Evolutionary conservation across 2,113 vertebrate species (phyloP).

Genomic region (Centropristis striata): DNA sequence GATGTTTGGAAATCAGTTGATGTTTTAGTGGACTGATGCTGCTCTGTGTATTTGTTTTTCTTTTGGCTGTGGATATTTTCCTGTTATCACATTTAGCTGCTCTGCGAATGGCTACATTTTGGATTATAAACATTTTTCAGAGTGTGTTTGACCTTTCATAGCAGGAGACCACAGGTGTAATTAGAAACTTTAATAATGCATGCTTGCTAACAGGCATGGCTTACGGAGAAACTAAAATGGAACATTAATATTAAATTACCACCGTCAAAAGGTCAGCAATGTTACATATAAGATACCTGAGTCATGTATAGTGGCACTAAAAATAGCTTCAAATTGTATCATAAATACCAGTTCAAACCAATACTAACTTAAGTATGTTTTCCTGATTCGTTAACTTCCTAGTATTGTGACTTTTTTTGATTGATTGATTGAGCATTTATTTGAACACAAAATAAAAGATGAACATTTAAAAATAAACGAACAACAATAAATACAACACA

Average conservation of each 20-base stretch:
- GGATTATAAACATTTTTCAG: neutral
- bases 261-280: neutral
- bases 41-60: neutral
- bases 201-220: neutral
- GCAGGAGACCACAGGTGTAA: slow-evolving; percentile 3
- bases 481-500: too few relatives aligned
- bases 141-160: neutral
- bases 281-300: neutral
- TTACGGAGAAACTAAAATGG: neutral
- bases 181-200: slow-evolving; percentile 4
- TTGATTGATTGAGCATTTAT: too few relatives aligned
- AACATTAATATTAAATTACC: neutral
- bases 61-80: neutral
- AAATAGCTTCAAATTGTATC: neutral
- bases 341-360: neutral
- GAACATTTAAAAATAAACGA: too few relatives aligned
- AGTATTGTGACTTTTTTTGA: too few relatives aligned
- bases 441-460: too few relatives aligned
- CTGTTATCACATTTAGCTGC: neutral
- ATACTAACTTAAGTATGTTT: neutral
- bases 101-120: neutral
- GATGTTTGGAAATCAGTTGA: slow-evolving; percentile 4
- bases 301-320: neutral
- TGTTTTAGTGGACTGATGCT: neutral
- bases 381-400: too few relatives aligned